Percentiles rank a stretch among this genome's conserved stretches.
phyloP scores from a whole-genome alignment of 2,113 vertebrate genomes.

The Orientallactaga bullata region DNA sequence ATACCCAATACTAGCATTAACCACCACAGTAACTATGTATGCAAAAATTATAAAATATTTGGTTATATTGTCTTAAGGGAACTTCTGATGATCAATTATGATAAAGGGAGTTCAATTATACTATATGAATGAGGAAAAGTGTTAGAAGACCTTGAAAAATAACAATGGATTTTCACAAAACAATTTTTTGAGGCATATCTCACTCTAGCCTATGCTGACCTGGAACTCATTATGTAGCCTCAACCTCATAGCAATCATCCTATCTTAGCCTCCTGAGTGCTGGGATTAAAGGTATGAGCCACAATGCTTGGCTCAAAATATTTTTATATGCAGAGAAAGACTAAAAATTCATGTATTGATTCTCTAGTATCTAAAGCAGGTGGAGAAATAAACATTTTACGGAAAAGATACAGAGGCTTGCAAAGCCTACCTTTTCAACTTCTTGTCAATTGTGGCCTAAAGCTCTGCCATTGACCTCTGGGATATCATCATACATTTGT shows the following conservation, averaged over 20 bases:
- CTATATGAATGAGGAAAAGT: not conserved
- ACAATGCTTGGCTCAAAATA: not conserved
- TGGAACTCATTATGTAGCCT: too few species aligned
- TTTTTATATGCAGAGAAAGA: not conserved
- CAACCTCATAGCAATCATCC: too few species aligned
- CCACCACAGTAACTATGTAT: not conserved
- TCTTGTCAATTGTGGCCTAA: not conserved
- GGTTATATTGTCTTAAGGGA: not conserved
- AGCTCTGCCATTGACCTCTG: not conserved
- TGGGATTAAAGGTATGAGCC: too few species aligned
- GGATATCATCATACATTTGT: not conserved
- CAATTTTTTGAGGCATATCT: too few species aligned
- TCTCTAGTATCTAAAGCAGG: not conserved
- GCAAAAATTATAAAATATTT: not conserved
- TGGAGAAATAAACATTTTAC: not conserved
- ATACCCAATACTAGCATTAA: not conserved
- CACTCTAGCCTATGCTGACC: too few species aligned
- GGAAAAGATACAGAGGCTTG: not conserved
- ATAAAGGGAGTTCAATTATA: not conserved
- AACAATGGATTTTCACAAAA: not conserved
- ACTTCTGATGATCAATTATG: not conserved
- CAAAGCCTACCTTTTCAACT: not conserved
- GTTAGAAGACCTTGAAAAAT: not conserved
- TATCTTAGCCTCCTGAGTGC: too few species aligned
- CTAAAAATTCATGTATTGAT: slow-evolving; percentile 2